Conservation (phyloP, 2,797 vertebrate genomes). For the Ispidina lecontei region DNA sequence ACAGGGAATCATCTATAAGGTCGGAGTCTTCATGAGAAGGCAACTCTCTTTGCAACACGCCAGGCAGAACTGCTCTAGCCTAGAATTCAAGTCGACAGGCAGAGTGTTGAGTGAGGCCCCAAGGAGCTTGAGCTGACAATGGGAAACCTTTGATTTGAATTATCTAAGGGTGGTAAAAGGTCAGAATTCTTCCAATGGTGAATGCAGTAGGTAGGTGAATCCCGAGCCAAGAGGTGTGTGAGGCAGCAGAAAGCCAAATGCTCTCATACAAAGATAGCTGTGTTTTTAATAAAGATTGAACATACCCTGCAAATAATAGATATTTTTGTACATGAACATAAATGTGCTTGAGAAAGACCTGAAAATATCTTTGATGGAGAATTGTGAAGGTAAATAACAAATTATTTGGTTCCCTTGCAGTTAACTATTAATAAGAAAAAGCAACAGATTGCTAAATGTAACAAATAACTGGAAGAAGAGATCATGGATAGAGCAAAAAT, state of each 20-base stretch:
- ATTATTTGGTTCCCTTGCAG: conserved; percentile 15
- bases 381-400: conserved; percentile 34
- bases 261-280: not conserved
- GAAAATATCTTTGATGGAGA: conserved; percentile 47
- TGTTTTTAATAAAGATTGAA: conserved; percentile 40
- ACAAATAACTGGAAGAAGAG: not conserved
- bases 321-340: conserved; percentile 55
- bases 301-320: conserved; percentile 51
- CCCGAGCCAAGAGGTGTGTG: conserved; percentile 17
- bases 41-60: conserved; percentile 26
- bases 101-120: conserved; percentile 14
- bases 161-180: conserved; percentile 57
- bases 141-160: conserved; percentile 56
- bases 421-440: conserved; percentile 44
- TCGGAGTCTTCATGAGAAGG: conserved; percentile 13
- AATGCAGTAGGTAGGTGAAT: conserved; percentile 39
- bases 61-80: conserved; percentile 7
- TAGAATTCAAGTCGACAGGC: conserved; percentile 40
- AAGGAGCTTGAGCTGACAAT: conserved; percentile 38
- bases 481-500: not conserved
- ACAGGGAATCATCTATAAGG: conserved; percentile 53
- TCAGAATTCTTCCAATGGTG: conserved; percentile 66
- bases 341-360: not conserved
- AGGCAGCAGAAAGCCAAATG: conserved; percentile 55
- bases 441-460: conserved; percentile 22